Conservation (phyloP, 2,113 vertebrate species). For the Spheniscus mendiculus region DNA sequence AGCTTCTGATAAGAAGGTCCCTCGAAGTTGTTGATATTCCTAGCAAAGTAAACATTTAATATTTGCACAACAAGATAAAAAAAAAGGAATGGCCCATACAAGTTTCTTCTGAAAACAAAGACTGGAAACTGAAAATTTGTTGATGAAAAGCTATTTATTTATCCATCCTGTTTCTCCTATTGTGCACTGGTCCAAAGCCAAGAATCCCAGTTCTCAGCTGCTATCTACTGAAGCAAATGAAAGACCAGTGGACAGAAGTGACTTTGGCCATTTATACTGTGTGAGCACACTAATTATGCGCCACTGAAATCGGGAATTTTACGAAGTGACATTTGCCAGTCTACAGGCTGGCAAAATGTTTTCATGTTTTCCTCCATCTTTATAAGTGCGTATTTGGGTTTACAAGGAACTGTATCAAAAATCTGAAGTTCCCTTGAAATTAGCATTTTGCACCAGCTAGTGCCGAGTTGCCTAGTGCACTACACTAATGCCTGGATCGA, state of each 20-base stretch:
- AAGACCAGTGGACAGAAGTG: not conserved
- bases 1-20: not conserved
- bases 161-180: not conserved
- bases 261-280: not conserved
- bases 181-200: not conserved
- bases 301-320: not conserved
- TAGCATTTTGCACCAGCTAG: not conserved
- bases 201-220: not conserved
- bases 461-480: not conserved
- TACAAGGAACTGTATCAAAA: not conserved
- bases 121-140: not conserved
- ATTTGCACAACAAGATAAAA: not conserved
- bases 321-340: not conserved
- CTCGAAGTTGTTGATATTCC: not conserved
- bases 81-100: not conserved
- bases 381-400: not conserved
- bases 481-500: fast-evolving
- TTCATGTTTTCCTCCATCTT: not conserved
- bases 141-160: not conserved
- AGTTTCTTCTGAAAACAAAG: not conserved
- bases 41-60: not conserved
- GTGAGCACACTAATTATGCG: not conserved
- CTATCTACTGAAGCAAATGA: not conserved
- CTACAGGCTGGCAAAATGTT: not conserved
- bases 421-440: not conserved